Conservation (phyloP, 2,797 vertebrate genomes). For the Anguilla megastoma region DNA sequence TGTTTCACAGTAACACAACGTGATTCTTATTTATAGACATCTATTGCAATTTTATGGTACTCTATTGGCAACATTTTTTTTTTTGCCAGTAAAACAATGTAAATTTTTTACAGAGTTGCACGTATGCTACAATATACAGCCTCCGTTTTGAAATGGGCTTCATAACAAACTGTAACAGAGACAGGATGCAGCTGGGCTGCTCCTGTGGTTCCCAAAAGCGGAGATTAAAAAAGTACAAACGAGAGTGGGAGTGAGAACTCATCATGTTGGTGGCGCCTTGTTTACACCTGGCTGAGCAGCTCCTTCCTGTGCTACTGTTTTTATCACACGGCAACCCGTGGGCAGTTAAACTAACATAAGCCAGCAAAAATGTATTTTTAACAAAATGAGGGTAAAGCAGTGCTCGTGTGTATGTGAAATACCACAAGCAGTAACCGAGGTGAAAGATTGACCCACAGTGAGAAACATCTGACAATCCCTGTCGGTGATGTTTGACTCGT, state of each 20-base stretch:
- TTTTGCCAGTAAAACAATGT: no score
- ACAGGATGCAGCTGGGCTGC: slow-evolving; percentile 37
- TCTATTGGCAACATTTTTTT: no score
- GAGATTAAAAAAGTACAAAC: neutral
- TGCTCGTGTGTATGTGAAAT: neutral
- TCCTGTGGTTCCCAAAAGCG: slow-evolving; percentile 31
- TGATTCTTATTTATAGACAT: no score
- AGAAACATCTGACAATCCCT: neutral
- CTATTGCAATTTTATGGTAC: no score
- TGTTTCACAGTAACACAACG: no score
- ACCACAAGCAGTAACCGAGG: neutral
- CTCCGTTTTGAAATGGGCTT: slow-evolving; percentile 21
- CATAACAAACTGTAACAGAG: slow-evolving; percentile 32
- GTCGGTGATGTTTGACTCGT: neutral
- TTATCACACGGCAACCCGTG: neutral
- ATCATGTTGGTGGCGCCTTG: neutral
- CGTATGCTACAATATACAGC: neutral
- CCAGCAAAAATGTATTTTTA: neutral
- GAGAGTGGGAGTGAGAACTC: neutral
- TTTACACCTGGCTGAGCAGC: slow-evolving; percentile 14
- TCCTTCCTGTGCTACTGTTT: neutral
- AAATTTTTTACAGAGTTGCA: no score
- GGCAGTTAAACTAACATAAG: neutral
- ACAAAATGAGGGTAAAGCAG: neutral
- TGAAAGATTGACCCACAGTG: neutral